These are phyloP conservation scores for Cairina moschata DNA, from an alignment of 2,113 vertebrate species.

Conservation along the genomic window DNA sequence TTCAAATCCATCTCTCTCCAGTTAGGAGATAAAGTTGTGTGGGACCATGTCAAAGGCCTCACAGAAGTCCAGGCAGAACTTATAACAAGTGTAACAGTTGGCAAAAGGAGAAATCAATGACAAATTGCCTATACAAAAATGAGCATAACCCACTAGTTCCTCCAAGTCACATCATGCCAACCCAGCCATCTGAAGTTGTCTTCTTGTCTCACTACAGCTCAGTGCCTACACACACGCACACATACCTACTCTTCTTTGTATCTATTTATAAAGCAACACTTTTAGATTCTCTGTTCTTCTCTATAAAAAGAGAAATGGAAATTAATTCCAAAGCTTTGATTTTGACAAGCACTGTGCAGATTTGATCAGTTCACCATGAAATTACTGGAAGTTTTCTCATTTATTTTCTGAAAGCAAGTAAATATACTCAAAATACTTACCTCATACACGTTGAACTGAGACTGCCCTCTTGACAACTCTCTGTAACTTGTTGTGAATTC, in stretches of 20 bases:
- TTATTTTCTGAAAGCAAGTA: not conserved
- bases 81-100: not conserved
- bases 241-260: not conserved
- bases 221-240: not conserved
- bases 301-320: not conserved
- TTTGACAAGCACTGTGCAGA: not conserved
- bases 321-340: not conserved
- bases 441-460: constrained; percentile 97
- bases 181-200: not conserved
- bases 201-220: not conserved
- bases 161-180: not conserved
- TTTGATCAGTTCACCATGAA: not conserved
- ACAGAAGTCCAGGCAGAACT: too few species aligned
- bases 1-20: too few species aligned
- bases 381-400: not conserved
- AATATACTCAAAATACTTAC: constrained; percentile 72
- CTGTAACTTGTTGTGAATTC: constrained; percentile 98
- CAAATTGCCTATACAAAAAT: not conserved
- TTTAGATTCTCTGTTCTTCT: not conserved
- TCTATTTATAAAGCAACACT: not conserved
- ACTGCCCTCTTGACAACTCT: constrained; percentile 93
- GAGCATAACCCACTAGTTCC: not conserved
- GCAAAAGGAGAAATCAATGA: not conserved
- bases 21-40: too few species aligned
- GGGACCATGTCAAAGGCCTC: too few species aligned